Evolutionary conservation across 1,140 invertebrate species (phyloP).

Genomic region (Cydia amplana): DNA sequence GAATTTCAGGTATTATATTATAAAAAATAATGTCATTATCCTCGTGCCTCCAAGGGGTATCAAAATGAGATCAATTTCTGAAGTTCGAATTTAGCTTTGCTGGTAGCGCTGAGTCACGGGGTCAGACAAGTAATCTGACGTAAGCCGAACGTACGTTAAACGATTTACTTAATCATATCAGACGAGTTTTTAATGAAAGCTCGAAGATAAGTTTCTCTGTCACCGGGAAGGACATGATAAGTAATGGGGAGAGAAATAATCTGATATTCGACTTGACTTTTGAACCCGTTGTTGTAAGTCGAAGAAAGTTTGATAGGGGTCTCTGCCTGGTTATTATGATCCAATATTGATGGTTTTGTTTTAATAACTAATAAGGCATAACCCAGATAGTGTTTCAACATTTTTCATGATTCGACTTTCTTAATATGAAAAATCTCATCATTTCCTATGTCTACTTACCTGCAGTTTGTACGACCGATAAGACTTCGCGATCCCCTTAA

Average conservation of each 20-base stretch:
- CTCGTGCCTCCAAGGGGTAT: neutral
- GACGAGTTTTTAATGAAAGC: constrained; percentile 29
- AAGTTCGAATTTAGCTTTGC: neutral
- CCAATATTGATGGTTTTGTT: neutral
- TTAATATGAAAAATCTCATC: too few species aligned
- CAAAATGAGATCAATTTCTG: neutral
- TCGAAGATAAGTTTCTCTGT: constrained; percentile 24
- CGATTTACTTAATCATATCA: constrained; percentile 32
- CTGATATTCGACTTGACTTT: constrained; percentile 16
- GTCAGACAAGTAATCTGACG: constrained; percentile 48
- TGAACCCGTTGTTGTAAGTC: constrained; percentile 9
- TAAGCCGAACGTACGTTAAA: constrained; percentile 41
- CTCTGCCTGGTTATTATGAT: neutral
- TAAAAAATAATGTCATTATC: too few species aligned
- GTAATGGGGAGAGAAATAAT: constrained; percentile 26
- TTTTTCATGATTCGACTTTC: too few species aligned
- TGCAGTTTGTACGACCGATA: too few species aligned
- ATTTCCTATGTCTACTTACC: too few species aligned
- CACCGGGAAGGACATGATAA: constrained; percentile 22
- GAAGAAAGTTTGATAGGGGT: neutral
- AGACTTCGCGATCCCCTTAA: too few species aligned
- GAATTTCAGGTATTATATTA: too few species aligned
- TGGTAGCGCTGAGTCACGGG: constrained; percentile 42
- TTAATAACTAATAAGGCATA: neutral
- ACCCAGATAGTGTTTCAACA: neutral